Base-by-base conservation (phyloP, 2,797 vertebrate species). In the Characodon lateralis region DNA sequence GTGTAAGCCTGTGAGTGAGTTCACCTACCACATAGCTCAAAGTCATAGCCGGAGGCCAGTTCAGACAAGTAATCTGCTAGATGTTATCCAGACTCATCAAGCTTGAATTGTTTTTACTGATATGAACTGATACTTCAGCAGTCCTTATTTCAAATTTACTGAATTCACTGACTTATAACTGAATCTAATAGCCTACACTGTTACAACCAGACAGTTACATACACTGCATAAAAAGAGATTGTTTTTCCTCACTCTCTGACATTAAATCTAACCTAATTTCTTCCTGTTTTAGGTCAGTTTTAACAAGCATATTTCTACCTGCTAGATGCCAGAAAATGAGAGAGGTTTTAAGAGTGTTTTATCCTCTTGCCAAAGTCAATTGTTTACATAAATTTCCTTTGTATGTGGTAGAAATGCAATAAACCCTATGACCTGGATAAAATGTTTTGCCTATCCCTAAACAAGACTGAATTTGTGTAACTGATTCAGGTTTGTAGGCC, bases 1-100 rank as follows among this genome's bases (percentile, higher is more conserved):
- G 78, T 95, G 95, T 74, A 95, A 95, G 80, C 92, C 95, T 0
- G 14, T 96, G 90, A 95, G 92, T 86, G 82, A 83, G 68, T 78
- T 68, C 70, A 35, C 43, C 80, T 31, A 26, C 85, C 43, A 78
- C 78, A 81, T 81, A 86, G 80, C 83, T 79, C 73, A 69, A 14
- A 69, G 68, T 70, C 73, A 24, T 41, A 73, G 75, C 82, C 83
- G 84, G 75, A 80, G 78, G 81, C 74, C 83, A 61, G 90, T 89
- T 87, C 87, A 88, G 90, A 92, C 89, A 82, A 83, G 91, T 9
- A 70, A 84, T 70, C 81, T 65, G 71, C 79, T 79, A 41, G 76
- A 82, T 80, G 74, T 53, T 89, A 87, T 88, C 84, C 91, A 91
- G 91, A 84, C 72, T 55, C 59, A 2, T 69, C 41, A 41, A 82